Conservation (phyloP, 1,140 invertebrate genomes). For the Pentalonia nigronervosa region DNA sequence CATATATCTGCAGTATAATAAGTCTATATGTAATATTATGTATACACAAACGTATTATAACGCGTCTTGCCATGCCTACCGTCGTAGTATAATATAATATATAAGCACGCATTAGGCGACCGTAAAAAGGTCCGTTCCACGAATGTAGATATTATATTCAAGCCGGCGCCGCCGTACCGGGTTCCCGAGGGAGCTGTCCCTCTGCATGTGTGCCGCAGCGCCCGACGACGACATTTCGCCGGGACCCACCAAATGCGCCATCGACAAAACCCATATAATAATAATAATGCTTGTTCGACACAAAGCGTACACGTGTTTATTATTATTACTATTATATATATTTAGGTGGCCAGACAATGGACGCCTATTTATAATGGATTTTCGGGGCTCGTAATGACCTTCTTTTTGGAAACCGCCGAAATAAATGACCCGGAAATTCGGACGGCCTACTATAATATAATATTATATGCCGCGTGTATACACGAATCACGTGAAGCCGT, state of each 20-base stretch:
- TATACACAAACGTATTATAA: neutral
- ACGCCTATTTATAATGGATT: slow-evolving; percentile 56
- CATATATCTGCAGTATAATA: no score
- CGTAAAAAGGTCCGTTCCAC: neutral
- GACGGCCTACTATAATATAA: neutral
- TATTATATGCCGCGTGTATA: neutral
- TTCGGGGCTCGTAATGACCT: slow-evolving; percentile 46
- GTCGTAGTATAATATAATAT: no score
- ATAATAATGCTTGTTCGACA: neutral
- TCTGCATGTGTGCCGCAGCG: neutral
- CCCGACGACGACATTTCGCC: neutral
- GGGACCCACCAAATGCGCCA: neutral
- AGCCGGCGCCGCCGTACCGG: neutral
- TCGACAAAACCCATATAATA: neutral
- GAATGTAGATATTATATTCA: slow-evolving; percentile 1
- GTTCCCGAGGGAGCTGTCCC: neutral
- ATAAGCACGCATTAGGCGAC: neutral
- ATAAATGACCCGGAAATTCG: slow-evolving; percentile 56
- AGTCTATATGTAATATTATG: no score
- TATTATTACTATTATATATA: neutral
- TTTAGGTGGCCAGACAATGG: slow-evolving; percentile 37
- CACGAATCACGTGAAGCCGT: neutral
- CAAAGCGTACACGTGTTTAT: slow-evolving; percentile 35
- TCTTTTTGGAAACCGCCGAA: slow-evolving; percentile 43
- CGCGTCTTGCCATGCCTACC: neutral